Evolutionary conservation across 1,140 invertebrate genomes (phyloP).

Genomic region (Bathynomus jamesi): DNA sequence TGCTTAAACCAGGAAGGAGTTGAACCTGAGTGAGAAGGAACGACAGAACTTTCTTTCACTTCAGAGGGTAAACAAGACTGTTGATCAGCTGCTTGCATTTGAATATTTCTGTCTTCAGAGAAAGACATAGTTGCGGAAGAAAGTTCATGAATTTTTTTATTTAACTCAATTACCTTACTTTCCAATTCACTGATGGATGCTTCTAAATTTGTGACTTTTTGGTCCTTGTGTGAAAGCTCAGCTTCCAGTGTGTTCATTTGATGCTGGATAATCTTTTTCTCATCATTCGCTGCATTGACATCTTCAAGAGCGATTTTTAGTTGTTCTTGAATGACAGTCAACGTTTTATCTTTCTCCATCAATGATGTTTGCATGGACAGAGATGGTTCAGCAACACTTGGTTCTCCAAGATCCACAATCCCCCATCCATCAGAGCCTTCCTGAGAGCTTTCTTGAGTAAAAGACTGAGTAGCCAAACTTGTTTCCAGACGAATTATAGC

Average conservation of each 20-base stretch:
- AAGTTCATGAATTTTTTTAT: not conserved
- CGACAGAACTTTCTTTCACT: no score
- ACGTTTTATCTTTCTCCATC: conserved; percentile 28
- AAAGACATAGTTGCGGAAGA: no score
- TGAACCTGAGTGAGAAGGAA: no score
- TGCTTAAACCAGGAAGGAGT: no score
- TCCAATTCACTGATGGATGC: not conserved
- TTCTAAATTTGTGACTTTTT: conserved; percentile 17
- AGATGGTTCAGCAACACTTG: not conserved
- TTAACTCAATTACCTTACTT: not conserved
- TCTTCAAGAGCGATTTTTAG: conserved; percentile 21
- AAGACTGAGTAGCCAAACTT: conserved; percentile 14
- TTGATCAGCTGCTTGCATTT: no score
- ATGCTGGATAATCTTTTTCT: conserved; percentile 25
- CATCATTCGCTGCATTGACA: conserved; percentile 18
- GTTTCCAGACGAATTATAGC: conserved; percentile 32
- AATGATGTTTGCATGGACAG: conserved; percentile 13
- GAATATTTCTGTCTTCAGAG: no score
- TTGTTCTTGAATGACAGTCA: conserved; percentile 25
- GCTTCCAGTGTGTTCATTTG: conserved; percentile 10
- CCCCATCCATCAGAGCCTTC: conserved; percentile 25
- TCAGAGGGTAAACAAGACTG: no score
- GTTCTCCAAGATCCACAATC: conserved; percentile 27
- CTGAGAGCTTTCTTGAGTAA: not conserved
- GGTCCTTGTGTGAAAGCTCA: conserved; percentile 6